These are phyloP conservation scores for Archivesica marissinica DNA, from an alignment of 1,140 invertebrate genomes.

Conservation along the genomic window DNA sequence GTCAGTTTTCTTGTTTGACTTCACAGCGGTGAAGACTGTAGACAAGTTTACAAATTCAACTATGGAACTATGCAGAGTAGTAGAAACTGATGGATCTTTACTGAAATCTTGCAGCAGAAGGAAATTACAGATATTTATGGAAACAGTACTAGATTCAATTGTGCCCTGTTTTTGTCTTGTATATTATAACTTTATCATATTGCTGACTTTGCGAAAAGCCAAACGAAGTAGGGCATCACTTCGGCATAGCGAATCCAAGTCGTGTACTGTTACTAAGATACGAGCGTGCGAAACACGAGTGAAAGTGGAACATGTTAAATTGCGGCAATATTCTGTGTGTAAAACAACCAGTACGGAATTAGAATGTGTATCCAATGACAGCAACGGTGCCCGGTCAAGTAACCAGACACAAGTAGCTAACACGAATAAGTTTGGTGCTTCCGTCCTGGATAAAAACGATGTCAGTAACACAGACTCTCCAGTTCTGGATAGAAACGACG, in stretches of 20 bases:
- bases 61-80: not conserved
- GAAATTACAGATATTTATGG: constrained; percentile 18
- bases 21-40: not conserved
- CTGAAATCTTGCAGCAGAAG: not conserved
- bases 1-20: constrained; percentile 13
- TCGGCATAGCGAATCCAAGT: not conserved
- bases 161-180: constrained; percentile 8
- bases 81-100: not conserved
- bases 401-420: not conserved
- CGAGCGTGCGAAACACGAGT: not conserved
- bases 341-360: not conserved
- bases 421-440: not conserved
- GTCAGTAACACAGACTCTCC: no score
- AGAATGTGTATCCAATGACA: not conserved
- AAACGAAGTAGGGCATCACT: not conserved
- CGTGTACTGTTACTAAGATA: no score
- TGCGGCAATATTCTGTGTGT: not conserved
- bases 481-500: not conserved
- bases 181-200: not conserved
- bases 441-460: not conserved
- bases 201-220: constrained; percentile 13
- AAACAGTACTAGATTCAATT: constrained; percentile 17
- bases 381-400: no score
- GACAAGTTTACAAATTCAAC: not conserved
- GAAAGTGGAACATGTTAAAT: not conserved